Evolutionary conservation across 2,113 vertebrate genomes (phyloP), one percentile per base, ranked within the genome.

Genomic region (Dipodomys ordii): DNA sequence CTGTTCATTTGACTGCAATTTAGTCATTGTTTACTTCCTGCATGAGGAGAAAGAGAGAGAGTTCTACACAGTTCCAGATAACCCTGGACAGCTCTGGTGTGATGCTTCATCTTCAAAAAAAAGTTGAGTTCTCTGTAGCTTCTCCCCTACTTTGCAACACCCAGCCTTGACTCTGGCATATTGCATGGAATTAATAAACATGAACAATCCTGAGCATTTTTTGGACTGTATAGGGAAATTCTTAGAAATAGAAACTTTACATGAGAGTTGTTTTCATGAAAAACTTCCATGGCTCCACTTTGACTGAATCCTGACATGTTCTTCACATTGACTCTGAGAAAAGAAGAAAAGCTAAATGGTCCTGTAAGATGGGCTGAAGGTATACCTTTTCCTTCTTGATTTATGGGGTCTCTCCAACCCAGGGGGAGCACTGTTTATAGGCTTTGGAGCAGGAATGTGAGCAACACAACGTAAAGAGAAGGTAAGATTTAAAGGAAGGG

Each of bases 401-500:
- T 19, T 44, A 11, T 23, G 49, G 18, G 46, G 81, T 60, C 32
- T 68, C 74, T 57, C 69, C 60, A 87, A 10, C 39, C 16, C 27
- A 16, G 0, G 19, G 27, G 82, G 44, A 64, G 62, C 62, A 13
- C 62, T 0, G 0, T 71, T 82, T 67, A 44, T 4, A 65, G 81
- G 35, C 32, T 90, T 68, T 60, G 53, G 46, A 83, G 68, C 57
- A 85, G 25, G 57, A 82, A 20, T 1, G 19, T n/a, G 64, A 90
- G 68, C 64, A 57, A 15, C 11, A 39, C 32, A 57, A 57, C 72
- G 81, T 69, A 39, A 91, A 88, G 68, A 89, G 74, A 83, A 27
- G 5, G 0, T 80, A 44, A 78, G 77, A 92, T 94, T 94, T 95
- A 89, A 93, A 86, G 85, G 90, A 74, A 92, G 44, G 88, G 30